Conservation (phyloP, 1,140 invertebrate genomes). For the Pissodes strobi region DNA sequence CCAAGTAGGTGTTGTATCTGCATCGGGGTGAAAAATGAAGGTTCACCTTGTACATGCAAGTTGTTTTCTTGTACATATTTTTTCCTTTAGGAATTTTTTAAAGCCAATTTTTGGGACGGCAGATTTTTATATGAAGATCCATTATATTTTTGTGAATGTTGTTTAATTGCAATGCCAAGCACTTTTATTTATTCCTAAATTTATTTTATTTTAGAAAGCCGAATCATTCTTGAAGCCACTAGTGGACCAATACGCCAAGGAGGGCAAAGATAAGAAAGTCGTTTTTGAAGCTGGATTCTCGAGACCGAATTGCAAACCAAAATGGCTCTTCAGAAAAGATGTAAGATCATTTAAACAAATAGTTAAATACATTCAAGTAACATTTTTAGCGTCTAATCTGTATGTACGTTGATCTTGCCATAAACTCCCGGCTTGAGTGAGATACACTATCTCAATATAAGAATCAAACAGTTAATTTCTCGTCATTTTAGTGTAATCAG, state of each 20-base stretch:
- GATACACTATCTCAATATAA: too few relatives aligned
- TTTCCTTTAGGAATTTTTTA: conserved; percentile 39
- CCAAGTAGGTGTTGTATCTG: conserved; percentile 44
- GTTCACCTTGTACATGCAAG: conserved; percentile 32
- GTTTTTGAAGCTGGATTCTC: conserved; percentile 88
- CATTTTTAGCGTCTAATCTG: background rate
- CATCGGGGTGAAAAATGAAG: conserved; percentile 30
- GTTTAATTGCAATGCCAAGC: too few relatives aligned
- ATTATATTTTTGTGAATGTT: conserved; percentile 30
- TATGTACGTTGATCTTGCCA: too few relatives aligned
- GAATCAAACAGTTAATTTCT: too few relatives aligned
- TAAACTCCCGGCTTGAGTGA: too few relatives aligned
- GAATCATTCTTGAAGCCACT: conserved; percentile 94
- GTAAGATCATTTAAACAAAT: conserved; percentile 64
- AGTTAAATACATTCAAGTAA: background rate
- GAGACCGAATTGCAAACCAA: conserved; percentile 88
- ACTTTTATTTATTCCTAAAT: background rate
- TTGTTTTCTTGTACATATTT: conserved; percentile 35
- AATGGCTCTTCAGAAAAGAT: conserved; percentile 91
- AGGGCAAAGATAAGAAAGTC: conserved; percentile 96
- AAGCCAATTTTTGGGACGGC: conserved; percentile 29
- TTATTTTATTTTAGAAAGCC: conserved; percentile 77
- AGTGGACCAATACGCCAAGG: conserved; percentile 91
- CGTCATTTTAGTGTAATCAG: too few relatives aligned
- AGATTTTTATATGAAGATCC: conserved; percentile 7